Conservation (phyloP, 2,113 vertebrate genomes). For the Halcyon senegalensis region DNA sequence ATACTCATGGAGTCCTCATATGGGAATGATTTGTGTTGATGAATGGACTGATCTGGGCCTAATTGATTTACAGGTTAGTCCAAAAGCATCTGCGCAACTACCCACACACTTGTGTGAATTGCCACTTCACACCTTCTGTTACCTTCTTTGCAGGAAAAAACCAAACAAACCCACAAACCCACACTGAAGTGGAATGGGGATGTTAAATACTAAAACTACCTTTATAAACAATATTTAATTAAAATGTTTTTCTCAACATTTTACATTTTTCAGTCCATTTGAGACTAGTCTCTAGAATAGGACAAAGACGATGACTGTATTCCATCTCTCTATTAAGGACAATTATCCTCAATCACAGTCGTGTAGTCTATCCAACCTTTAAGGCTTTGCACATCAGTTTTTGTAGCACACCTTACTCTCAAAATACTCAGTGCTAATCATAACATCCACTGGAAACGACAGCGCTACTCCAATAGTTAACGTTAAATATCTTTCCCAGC, state of each 20-base stretch:
- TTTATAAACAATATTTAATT: not conserved
- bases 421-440: not conserved
- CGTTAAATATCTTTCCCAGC: not conserved
- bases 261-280: not conserved
- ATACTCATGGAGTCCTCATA: not conserved
- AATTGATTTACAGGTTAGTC: not conserved
- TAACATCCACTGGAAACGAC: not conserved
- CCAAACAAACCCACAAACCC: not conserved
- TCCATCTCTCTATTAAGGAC: not conserved
- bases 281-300: not conserved
- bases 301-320: not conserved
- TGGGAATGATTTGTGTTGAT: not conserved
- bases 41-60: constrained; percentile 8
- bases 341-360: not conserved
- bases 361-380: not conserved
- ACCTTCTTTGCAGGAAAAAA: not conserved
- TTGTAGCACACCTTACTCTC: not conserved
- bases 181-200: not conserved
- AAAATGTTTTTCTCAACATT: not conserved
- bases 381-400: not conserved
- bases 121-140: not conserved
- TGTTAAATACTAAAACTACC: not conserved
- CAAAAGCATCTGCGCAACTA: not conserved
- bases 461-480: not conserved
- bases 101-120: not conserved